A percentile compares a stretch with the other conserved stretches of the same genome.
Conservation (phyloP, 2,797 vertebrate species). For the Paratrypauchen microcephalus region DNA sequence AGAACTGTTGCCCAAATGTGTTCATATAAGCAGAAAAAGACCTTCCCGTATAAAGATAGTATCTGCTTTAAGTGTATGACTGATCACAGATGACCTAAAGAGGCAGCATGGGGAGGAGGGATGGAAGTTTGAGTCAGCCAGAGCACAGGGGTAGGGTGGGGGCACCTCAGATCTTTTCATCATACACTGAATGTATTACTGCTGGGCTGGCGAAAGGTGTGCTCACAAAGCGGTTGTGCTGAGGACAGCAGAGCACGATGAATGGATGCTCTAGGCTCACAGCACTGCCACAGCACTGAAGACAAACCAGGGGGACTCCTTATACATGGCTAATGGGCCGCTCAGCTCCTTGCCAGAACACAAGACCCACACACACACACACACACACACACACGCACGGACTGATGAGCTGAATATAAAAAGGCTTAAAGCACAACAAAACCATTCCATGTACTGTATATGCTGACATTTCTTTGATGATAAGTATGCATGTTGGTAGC, state of each 20-base stretch:
- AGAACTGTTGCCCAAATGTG: not conserved
- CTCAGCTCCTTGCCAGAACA: conserved; percentile 40
- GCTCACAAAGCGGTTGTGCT: conserved; percentile 65
- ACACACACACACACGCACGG: not conserved
- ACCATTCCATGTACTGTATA: not conserved
- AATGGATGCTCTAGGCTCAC: conserved; percentile 56
- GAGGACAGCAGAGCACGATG: conserved; percentile 73
- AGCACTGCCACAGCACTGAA: conserved; percentile 60
- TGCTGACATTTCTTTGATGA: not conserved
- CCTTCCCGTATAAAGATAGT: conserved; percentile 32
- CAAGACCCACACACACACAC: conserved; percentile 11
- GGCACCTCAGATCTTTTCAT: conserved; percentile 65
- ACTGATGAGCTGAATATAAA: conserved; percentile 28
- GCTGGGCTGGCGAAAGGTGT: conserved; percentile 46
- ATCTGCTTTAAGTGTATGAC: conserved; percentile 46
- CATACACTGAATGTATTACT: conserved; percentile 59
- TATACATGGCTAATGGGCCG: conserved; percentile 53
- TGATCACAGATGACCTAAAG: conserved; percentile 49
- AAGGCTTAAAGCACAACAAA: conserved; percentile 15
- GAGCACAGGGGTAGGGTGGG: not conserved
- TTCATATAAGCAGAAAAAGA: conserved; percentile 17
- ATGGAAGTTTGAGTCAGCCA: not conserved
- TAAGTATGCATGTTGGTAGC: not conserved
- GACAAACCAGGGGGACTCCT: conserved; percentile 65
- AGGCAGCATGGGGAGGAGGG: not conserved